A percentile compares a stretch with the other conserved stretches of the same genome.
phyloP scores from a whole-genome alignment of 2,797 vertebrate genomes.

The Rhincodon typus region DNA sequence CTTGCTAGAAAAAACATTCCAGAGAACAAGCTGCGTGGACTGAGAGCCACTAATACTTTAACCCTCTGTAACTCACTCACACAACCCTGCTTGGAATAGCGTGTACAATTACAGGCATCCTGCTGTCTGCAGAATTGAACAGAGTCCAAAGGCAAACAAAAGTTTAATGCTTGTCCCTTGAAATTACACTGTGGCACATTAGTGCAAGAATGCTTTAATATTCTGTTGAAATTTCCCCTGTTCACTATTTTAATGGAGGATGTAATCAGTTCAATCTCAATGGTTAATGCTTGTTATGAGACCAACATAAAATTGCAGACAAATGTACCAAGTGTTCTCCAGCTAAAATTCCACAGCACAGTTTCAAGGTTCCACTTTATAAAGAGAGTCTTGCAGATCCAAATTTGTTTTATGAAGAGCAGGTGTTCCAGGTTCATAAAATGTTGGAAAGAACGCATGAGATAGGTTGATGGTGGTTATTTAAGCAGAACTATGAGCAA shows the following conservation, averaged over 20 bases:
- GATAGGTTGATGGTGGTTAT: not conserved
- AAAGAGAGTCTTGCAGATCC: not conserved
- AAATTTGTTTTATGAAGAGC: not conserved
- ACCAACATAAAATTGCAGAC: not conserved
- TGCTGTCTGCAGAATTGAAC: constrained; percentile 8
- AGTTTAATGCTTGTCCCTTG: not conserved
- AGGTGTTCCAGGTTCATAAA: not conserved
- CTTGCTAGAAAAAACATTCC: constrained; percentile 25
- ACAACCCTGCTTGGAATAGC: not conserved
- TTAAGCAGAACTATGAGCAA: not conserved
- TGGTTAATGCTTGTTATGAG: not conserved
- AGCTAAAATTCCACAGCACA: not conserved
- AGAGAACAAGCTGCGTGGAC: constrained; percentile 18
- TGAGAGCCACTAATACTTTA: constrained; percentile 11
- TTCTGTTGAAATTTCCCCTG: not conserved
- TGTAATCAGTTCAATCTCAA: not conserved
- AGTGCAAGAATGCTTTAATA: not conserved
- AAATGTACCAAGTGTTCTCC: not conserved
- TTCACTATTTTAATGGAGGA: not conserved
- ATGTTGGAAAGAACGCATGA: too few relatives aligned
- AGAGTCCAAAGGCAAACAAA: constrained; percentile 1
- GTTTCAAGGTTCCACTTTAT: not conserved
- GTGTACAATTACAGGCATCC: constrained; percentile 23
- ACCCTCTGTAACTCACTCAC: constrained; percentile 28
- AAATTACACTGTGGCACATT: not conserved